Evolutionary conservation across 2,888 invertebrate species (phyloP).

Genomic region (Mesodorylaimus sp.): DNA sequence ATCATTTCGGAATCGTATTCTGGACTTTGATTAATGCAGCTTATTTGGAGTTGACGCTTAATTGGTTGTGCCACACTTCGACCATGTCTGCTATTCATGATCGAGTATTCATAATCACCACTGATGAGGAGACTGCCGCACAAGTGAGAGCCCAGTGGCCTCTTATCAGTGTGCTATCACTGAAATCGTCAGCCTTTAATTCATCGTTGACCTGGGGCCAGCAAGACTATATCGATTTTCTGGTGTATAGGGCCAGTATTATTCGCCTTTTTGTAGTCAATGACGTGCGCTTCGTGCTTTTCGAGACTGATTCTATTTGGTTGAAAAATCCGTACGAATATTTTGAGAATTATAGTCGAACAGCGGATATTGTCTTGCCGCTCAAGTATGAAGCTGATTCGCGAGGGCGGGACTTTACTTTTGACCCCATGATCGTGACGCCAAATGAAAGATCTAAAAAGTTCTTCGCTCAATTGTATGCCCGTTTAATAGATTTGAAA

Average conservation of each 20-base stretch:
- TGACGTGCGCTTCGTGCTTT: slow-evolving; percentile 17
- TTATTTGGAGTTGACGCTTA: slow-evolving; percentile 21
- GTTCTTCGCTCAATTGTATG: background rate
- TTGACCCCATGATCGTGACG: slow-evolving; percentile 22
- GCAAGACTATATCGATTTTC: slow-evolving; percentile 18
- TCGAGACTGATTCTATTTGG: slow-evolving; percentile 25
- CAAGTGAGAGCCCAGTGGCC: background rate
- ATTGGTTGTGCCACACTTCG: slow-evolving; percentile 24
- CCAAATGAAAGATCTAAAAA: slow-evolving; percentile 15
- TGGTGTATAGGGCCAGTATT: slow-evolving; percentile 17
- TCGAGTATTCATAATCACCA: slow-evolving; percentile 16
- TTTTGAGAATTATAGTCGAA: slow-evolving; percentile 12
- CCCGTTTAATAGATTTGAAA: too few species aligned
- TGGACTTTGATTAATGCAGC: slow-evolving; percentile 20
- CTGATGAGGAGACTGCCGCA: slow-evolving; percentile 15
- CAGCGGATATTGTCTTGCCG: slow-evolving; percentile 23
- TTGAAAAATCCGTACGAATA: slow-evolving; percentile 18
- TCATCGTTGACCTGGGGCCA: slow-evolving; percentile 17
- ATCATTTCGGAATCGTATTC: too few species aligned
- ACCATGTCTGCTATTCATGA: slow-evolving; percentile 15
- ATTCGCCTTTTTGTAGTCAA: slow-evolving; percentile 12
- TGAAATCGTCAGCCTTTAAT: background rate
- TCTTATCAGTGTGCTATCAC: background rate
- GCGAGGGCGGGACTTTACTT: slow-evolving; percentile 16
- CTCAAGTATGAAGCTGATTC: slow-evolving; percentile 14